Evolutionary conservation across 2,888 invertebrate genomes (phyloP).

Genomic region (Diarsia rubi): DNA sequence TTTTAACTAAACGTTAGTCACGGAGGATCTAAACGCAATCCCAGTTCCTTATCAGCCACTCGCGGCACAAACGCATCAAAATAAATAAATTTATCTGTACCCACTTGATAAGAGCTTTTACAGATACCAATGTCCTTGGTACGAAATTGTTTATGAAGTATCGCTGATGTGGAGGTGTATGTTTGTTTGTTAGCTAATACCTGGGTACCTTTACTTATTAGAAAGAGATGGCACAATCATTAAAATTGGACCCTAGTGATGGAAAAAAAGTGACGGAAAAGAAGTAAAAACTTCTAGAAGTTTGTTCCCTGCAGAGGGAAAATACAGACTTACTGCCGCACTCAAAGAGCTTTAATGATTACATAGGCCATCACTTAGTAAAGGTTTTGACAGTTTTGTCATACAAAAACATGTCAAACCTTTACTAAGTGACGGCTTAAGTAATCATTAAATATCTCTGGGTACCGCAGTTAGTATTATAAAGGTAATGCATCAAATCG

Average conservation of each 20-base stretch:
- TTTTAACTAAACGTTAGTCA: constrained; percentile 15
- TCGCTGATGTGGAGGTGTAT: background rate
- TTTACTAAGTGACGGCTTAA: no score
- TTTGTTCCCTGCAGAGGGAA: background rate
- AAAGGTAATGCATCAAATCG: no score
- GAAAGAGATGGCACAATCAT: background rate
- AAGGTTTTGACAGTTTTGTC: no score
- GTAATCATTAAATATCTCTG: no score
- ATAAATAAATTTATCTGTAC: constrained; percentile 65
- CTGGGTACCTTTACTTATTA: background rate
- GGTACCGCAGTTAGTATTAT: background rate
- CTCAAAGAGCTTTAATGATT: no score
- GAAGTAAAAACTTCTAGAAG: no score
- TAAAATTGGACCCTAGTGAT: background rate
- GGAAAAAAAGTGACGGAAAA: no score
- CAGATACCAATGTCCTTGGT: constrained; percentile 63
- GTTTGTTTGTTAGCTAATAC: constrained; percentile 22
- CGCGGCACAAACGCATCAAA: constrained; percentile 50
- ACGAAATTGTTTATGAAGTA: constrained; percentile 36
- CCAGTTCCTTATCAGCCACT: constrained; percentile 49
- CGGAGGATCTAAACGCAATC: constrained; percentile 36
- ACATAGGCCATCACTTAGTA: no score
- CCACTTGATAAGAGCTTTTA: constrained; percentile 69
- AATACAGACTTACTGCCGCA: no score
- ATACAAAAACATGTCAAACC: no score